phyloP scores from a whole-genome alignment of 2,797 vertebrate genomes.

The Microchirus variegatus region DNA sequence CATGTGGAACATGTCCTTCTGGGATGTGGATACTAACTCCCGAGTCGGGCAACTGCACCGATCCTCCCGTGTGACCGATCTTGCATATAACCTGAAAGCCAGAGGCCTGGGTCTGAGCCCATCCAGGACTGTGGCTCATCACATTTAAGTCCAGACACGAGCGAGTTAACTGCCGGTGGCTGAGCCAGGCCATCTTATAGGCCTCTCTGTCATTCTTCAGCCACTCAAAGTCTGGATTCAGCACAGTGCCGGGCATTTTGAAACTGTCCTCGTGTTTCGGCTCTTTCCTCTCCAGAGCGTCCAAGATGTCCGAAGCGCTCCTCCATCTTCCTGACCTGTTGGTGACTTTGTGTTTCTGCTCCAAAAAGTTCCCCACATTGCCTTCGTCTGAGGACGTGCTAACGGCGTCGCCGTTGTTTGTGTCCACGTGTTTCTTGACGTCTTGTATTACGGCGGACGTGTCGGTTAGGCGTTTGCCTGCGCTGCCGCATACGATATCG shows the following conservation, averaged over 20 bases:
- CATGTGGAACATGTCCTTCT: slow-evolving; percentile 88
- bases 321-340: slow-evolving; percentile 87
- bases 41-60: slow-evolving; percentile 87
- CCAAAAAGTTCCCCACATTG: slow-evolving; percentile 78
- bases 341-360: slow-evolving; percentile 66
- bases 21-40: slow-evolving; percentile 89
- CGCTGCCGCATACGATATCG: slow-evolving; percentile 84
- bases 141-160: slow-evolving; percentile 92
- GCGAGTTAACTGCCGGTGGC: slow-evolving; percentile 91
- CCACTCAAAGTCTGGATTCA: slow-evolving; percentile 86
- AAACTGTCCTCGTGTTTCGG: slow-evolving; percentile 59
- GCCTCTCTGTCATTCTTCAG: slow-evolving; percentile 92
- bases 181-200: slow-evolving; percentile 97
- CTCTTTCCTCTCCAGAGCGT: slow-evolving; percentile 78
- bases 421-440: slow-evolving; percentile 71
- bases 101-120: slow-evolving; percentile 94
- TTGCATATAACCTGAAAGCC: slow-evolving; percentile 86
- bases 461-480: slow-evolving; percentile 59
- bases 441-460: slow-evolving; percentile 80
- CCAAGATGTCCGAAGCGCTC: slow-evolving; percentile 91
- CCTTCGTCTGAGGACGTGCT: slow-evolving; percentile 92
- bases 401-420: slow-evolving; percentile 78
- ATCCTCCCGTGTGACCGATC: slow-evolving; percentile 87
- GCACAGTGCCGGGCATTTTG: slow-evolving; percentile 63
- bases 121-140: slow-evolving; percentile 92